Evolutionary conservation across 1,140 invertebrate species (phyloP).

Genomic region (Neodiprion pinetum): DNA sequence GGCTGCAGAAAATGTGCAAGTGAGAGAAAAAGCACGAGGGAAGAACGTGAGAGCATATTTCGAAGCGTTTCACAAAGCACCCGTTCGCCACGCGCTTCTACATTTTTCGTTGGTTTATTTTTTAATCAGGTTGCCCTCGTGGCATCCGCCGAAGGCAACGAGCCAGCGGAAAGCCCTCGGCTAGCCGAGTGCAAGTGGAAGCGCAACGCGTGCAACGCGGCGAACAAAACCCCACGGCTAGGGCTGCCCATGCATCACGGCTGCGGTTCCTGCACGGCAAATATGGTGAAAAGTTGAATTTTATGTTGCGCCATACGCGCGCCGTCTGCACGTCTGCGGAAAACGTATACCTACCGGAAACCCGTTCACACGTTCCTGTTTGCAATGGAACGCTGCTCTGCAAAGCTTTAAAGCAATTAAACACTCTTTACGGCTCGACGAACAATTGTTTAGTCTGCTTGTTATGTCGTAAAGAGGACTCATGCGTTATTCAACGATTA

Average conservation of each 20-base stretch:
- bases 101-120: neutral
- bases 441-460: neutral
- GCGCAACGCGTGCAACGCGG: neutral
- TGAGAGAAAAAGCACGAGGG: neutral
- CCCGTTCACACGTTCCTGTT: too few relatives aligned
- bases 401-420: neutral
- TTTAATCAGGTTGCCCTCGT: slow-evolving; percentile 1
- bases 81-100: neutral
- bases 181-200: neutral
- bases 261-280: neutral
- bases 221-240: too few relatives aligned
- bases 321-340: too few relatives aligned
- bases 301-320: neutral
- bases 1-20: neutral
- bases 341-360: too few relatives aligned
- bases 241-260: neutral
- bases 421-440: neutral
- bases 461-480: too few relatives aligned
- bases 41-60: slow-evolving; percentile 6
- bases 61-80: slow-evolving; percentile 1
- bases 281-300: neutral
- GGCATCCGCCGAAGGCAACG: neutral
- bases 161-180: neutral
- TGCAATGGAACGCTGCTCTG: neutral
- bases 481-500: too few relatives aligned